Evolutionary conservation across 2,888 invertebrate species (phyloP), one percentile per base, ranked within the genome.

Genomic region (Pasiphila rectangulata): DNA sequence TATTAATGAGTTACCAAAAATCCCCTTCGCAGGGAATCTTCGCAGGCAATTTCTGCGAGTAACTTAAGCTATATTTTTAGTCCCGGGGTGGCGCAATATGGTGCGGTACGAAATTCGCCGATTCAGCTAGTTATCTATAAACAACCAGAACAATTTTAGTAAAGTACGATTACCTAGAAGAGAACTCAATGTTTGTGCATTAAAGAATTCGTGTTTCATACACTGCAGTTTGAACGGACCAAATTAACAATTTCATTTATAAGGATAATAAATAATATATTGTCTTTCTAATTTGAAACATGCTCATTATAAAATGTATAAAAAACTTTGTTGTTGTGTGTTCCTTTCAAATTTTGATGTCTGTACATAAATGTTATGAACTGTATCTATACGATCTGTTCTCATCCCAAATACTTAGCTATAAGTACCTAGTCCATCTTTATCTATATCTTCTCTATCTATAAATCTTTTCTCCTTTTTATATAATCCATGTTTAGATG

Each of bases 181-280:
- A n/a, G n/a, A n/a, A n/a, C n/a, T n/a, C 3, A 27, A 27, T 13
- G 13, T 2, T 1, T 10, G 12, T 13, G 13, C 6, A 2, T 13
- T 39, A 24, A 51, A 51, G 20, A 53, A 46, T 13, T 13, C 2
- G n/a, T n/a, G n/a, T n/a, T n/a, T n/a, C n/a, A n/a, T n/a, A n/a
- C 12, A 6, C 7, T 55, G 46, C 43, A 64, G 58, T 67, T 57
- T 57, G 37, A 64, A 46, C 48, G 68, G 72, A 70, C 71, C 70
- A 70, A 71, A 37, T 19, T 20, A 34, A 17, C 12, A 5, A 25
- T 38, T 23, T 19, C 23, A 39, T 30, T 20, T 15, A 6, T 2
- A 4, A 32, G 1, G 4, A 20, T 32, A 38, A 45, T 38, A 32
- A 25, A 32, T 32, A 27, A 10, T 21, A n/a, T n/a, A 19, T 4